A percentile compares a stretch with the other conserved stretches of the same genome.
These are phyloP conservation scores for Gasterosteus nipponicus DNA, from an alignment of 2,113 vertebrate genomes.

Conservation along the genomic window DNA sequence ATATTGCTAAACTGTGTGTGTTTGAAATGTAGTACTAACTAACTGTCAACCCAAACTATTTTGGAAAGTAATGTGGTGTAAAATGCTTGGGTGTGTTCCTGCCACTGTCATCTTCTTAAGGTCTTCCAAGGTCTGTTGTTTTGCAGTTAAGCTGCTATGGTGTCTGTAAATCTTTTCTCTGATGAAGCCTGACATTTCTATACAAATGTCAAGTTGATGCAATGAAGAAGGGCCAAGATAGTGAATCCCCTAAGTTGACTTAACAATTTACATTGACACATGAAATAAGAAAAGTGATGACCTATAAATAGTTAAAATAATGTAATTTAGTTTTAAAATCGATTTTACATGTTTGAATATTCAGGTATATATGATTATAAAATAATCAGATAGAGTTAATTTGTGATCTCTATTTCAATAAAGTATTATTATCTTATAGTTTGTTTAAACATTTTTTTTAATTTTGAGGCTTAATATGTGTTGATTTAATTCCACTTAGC, in stretches of 20 bases:
- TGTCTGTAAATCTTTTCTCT: neutral
- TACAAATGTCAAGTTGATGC: neutral
- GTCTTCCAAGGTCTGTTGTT: neutral
- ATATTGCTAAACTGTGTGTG: conserved; percentile 35
- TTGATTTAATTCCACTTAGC: neutral
- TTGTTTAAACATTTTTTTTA: neutral
- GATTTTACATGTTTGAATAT: neutral
- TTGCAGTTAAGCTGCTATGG: neutral
- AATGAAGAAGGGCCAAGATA: neutral
- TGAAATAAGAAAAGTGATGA: neutral
- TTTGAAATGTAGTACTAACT: conserved; percentile 57
- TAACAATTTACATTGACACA: neutral
- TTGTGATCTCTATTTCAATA: neutral
- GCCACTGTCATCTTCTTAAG: neutral
- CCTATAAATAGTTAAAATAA: neutral
- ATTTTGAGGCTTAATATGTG: neutral
- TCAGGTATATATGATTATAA: neutral
- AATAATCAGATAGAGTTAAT: neutral
- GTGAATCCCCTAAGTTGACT: neutral
- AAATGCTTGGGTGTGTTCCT: neutral
- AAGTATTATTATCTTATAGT: neutral
- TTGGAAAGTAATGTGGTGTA: neutral
- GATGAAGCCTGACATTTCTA: neutral
- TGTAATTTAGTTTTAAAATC: neutral
- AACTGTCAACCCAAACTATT: conserved; percentile 53